Evolutionary conservation across 2,113 vertebrate species (phyloP).

Genomic region (Engystomops pustulosus): DNA sequence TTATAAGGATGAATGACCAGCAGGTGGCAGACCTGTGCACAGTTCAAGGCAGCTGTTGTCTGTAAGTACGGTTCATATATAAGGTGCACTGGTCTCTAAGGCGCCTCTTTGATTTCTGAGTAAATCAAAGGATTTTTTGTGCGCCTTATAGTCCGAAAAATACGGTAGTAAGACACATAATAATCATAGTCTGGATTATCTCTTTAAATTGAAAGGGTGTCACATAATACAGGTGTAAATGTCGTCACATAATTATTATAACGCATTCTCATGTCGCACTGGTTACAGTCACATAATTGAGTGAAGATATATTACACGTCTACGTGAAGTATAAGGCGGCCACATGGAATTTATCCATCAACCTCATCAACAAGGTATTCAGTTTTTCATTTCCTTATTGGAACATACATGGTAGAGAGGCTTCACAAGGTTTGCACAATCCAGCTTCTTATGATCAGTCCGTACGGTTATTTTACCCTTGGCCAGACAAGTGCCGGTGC

Average conservation of each 20-base stretch:
- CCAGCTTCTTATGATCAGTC: background rate
- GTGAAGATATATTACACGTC: background rate
- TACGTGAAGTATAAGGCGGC: background rate
- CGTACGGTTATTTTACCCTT: slow-evolving; percentile 8
- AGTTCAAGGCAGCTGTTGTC: no score
- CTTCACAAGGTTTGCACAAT: background rate
- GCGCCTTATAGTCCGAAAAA: no score
- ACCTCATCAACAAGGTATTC: slow-evolving; percentile 19
- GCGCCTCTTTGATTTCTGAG: no score
- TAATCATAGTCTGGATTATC: background rate
- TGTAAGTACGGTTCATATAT: no score
- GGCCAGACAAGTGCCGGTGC: slow-evolving; percentile 31
- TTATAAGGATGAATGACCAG: no score
- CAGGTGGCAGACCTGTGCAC: no score
- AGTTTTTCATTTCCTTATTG: slow-evolving; percentile 14
- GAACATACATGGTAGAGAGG: slow-evolving; percentile 25
- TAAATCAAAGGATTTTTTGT: no score
- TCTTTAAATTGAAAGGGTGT: background rate
- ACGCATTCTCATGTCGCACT: background rate
- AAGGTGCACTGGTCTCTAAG: no score
- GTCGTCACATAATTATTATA: background rate
- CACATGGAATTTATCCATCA: background rate
- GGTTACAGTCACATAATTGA: background rate
- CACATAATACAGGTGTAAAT: background rate
- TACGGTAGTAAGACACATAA: no score